Evolutionary conservation across 1,140 invertebrate genomes (phyloP).

Genomic region (Trichogramma pretiosum): DNA sequence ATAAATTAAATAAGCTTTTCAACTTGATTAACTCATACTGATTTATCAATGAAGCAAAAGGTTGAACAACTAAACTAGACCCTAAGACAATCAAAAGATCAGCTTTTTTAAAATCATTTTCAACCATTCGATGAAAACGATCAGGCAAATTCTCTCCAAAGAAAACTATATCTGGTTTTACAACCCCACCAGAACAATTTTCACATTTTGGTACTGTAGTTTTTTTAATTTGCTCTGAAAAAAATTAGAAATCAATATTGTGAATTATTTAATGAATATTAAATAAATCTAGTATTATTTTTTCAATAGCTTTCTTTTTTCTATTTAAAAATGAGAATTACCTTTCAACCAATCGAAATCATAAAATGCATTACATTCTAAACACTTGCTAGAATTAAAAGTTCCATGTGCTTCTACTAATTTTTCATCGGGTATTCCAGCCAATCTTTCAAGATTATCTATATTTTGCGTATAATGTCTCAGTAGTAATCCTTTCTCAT

Average conservation of each 20-base stretch:
- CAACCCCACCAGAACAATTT: slow-evolving; percentile 60
- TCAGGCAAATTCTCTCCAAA: slow-evolving; percentile 83
- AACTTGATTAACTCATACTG: slow-evolving; percentile 42
- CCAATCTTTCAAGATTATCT: slow-evolving; percentile 81
- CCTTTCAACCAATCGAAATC: slow-evolving; percentile 75
- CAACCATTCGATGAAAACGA: slow-evolving; percentile 58
- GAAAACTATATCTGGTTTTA: slow-evolving; percentile 92
- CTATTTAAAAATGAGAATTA: slow-evolving; percentile 27
- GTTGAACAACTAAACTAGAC: slow-evolving; percentile 88
- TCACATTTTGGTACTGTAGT: slow-evolving; percentile 68
- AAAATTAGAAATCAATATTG: slow-evolving; percentile 5
- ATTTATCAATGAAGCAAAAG: slow-evolving; percentile 84
- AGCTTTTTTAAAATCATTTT: slow-evolving; percentile 73
- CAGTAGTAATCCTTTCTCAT: slow-evolving; percentile 70
- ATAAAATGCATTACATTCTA: slow-evolving; percentile 67
- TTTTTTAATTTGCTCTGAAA: slow-evolving; percentile 61
- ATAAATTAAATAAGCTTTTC: slow-evolving; percentile 12
- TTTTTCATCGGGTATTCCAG: slow-evolving; percentile 77
- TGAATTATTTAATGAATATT: slow-evolving; percentile 1
- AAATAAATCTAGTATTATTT: neutral
- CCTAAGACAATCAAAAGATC: slow-evolving; percentile 93
- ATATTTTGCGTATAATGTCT: slow-evolving; percentile 91
- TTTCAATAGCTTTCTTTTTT: slow-evolving; percentile 21
- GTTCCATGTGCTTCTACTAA: slow-evolving; percentile 91
- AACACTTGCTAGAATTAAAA: slow-evolving; percentile 81